Evolutionary conservation across 1,140 invertebrate genomes (phyloP).

Genomic region (Cydia pomonella): DNA sequence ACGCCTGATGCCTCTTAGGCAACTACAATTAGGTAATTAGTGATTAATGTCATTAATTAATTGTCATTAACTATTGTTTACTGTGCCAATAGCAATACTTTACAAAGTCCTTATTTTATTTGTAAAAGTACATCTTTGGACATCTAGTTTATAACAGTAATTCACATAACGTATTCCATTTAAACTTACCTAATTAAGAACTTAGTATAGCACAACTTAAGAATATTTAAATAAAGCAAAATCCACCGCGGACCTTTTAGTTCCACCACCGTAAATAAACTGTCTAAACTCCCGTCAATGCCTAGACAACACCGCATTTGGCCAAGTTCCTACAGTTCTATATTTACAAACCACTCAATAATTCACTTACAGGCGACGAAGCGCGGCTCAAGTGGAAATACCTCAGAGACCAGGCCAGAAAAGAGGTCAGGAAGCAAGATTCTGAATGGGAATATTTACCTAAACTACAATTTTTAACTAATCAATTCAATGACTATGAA

Average conservation of each 20-base stretch:
- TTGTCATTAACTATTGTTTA: too few species aligned
- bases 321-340: neutral
- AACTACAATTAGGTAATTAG: too few species aligned
- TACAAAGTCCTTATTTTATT: too few species aligned
- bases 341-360: conserved; percentile 25
- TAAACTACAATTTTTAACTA: conserved; percentile 70
- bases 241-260: neutral
- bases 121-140: too few species aligned
- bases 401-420: conserved; percentile 73
- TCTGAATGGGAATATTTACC: conserved; percentile 71
- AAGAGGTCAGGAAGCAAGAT: conserved; percentile 65
- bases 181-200: neutral
- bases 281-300: conserved; percentile 11
- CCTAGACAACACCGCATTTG: conserved; percentile 4
- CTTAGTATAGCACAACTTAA: neutral
- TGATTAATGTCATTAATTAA: too few species aligned
- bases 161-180: neutral
- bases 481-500: conserved; percentile 74
- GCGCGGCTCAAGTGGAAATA: conserved; percentile 78
- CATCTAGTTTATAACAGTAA: neutral
- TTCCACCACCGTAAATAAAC: neutral
- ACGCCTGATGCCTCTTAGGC: too few species aligned
- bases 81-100: too few species aligned
- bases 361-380: conserved; percentile 65
- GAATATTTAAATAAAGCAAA: neutral